These are phyloP conservation scores for Sinocyclocheilus grahami DNA, from an alignment of 2,113 vertebrate genomes.

Conservation along the genomic window DNA sequence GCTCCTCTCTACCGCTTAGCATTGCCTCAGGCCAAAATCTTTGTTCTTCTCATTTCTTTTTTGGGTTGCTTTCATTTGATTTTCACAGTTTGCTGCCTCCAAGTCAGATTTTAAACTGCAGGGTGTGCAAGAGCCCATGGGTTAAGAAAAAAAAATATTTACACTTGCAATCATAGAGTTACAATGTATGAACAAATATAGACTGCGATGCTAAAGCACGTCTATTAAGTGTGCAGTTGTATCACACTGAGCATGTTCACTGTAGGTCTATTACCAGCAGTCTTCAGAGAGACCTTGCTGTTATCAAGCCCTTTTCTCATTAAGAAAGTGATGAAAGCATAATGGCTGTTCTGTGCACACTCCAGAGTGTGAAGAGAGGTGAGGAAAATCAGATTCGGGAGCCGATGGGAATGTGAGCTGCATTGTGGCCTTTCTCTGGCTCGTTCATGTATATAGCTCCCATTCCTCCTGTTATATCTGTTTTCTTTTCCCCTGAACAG, in stretches of 20 bases:
- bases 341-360: not conserved
- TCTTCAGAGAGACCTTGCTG: not conserved
- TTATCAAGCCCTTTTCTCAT: slow-evolving; percentile 23
- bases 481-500: not conserved
- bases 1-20: slow-evolving; percentile 4
- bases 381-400: not conserved
- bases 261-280: not conserved
- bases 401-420: not conserved
- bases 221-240: not conserved
- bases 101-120: not conserved
- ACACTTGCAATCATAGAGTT: slow-evolving; percentile 11
- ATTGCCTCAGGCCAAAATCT: slow-evolving; percentile 6
- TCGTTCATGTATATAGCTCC: not conserved
- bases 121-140: not conserved
- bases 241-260: not conserved
- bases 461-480: slow-evolving; percentile 20
- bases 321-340: not conserved
- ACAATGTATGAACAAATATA: not conserved
- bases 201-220: not conserved
- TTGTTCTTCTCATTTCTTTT: not conserved
- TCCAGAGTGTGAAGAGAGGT: not conserved
- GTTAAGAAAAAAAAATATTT: not conserved
- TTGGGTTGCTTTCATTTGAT: not conserved
- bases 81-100: not conserved
- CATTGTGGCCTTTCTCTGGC: slow-evolving; percentile 19